Evolutionary conservation across 2,797 vertebrate genomes (phyloP).

Genomic region (Artibeus jamaicensis): DNA sequence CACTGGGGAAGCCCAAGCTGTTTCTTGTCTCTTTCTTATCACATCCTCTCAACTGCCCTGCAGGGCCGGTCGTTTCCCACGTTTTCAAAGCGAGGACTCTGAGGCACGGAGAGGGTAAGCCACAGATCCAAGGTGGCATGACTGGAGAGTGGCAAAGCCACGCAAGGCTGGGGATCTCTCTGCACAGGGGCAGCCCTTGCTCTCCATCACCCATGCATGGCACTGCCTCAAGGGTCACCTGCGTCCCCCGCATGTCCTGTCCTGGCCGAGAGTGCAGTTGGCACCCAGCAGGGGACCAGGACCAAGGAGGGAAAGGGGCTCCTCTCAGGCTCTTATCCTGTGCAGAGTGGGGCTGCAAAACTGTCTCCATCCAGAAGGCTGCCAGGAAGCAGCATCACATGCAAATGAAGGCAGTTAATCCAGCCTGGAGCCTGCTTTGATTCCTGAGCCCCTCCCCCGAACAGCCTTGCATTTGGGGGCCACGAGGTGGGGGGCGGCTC

Average conservation of each 20-base stretch:
- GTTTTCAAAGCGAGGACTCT: not conserved
- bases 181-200: not conserved
- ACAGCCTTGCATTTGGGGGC: constrained; percentile 24
- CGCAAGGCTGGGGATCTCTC: not conserved
- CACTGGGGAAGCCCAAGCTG: rapidly evolving
- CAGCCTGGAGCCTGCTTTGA: constrained; percentile 60
- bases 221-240: not conserved
- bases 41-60: not conserved
- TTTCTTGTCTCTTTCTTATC: rapidly evolving
- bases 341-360: not conserved
- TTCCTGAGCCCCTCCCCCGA: not conserved
- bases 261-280: not conserved
- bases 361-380: not conserved
- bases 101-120: too few relatives aligned
- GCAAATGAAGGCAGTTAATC: constrained; percentile 79
- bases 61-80: rapidly evolving
- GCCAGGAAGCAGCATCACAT: constrained; percentile 67
- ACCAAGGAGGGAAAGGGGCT: not conserved
- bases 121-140: not conserved
- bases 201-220: rapidly evolving
- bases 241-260: not conserved
- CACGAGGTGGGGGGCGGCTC: not conserved
- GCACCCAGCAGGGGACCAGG: not conserved
- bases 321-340: not conserved
- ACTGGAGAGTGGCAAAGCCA: not conserved